Percentiles rank a stretch among this genome's conserved stretches.
These are phyloP conservation scores for Agapetus fuscipes DNA, from an alignment of 2,888 invertebrate genomes.

Conservation along the genomic window DNA sequence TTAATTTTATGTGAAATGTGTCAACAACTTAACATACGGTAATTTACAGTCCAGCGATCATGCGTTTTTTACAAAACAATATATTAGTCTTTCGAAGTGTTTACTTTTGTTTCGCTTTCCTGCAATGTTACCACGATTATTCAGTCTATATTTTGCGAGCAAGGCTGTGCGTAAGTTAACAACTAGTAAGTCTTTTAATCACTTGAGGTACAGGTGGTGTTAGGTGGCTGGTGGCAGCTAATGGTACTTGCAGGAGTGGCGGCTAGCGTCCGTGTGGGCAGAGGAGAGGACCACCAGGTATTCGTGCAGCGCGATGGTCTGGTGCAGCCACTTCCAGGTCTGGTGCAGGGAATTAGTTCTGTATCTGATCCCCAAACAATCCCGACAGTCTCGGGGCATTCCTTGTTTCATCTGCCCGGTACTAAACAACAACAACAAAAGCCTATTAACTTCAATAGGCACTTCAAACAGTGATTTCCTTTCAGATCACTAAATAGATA, in stretches of 20 bases:
- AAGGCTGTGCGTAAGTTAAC: slow-evolving; percentile 2
- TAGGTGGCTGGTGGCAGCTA: not conserved
- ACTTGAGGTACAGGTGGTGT: slow-evolving; percentile 8
- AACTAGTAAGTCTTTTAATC: slow-evolving; percentile 14
- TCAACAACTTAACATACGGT: slow-evolving; percentile 10
- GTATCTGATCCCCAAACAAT: slow-evolving; percentile 81
- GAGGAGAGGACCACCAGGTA: slow-evolving; percentile 74
- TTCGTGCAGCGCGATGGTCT: slow-evolving; percentile 80
- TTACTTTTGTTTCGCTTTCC: too few species aligned
- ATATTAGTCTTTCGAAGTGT: too few species aligned
- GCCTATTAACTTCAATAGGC: not conserved
- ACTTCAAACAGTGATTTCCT: not conserved
- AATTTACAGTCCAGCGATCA: not conserved
- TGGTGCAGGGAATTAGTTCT: slow-evolving; percentile 83
- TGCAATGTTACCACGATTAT: too few species aligned
- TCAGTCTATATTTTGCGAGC: slow-evolving; percentile 7
- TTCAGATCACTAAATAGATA: not conserved
- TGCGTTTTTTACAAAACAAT: not conserved
- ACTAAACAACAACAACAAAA: slow-evolving; percentile 13
- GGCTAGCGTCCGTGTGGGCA: slow-evolving; percentile 54
- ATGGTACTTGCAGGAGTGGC: slow-evolving; percentile 1
- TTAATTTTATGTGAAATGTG: slow-evolving; percentile 20
- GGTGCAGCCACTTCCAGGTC: slow-evolving; percentile 93
- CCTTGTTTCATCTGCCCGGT: slow-evolving; percentile 47
- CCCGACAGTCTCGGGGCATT: slow-evolving; percentile 63